Evolutionary conservation across 1,140 invertebrate species (phyloP), one percentile per base, ranked within the genome.

Genomic region (Asbolus verrucosus): DNA sequence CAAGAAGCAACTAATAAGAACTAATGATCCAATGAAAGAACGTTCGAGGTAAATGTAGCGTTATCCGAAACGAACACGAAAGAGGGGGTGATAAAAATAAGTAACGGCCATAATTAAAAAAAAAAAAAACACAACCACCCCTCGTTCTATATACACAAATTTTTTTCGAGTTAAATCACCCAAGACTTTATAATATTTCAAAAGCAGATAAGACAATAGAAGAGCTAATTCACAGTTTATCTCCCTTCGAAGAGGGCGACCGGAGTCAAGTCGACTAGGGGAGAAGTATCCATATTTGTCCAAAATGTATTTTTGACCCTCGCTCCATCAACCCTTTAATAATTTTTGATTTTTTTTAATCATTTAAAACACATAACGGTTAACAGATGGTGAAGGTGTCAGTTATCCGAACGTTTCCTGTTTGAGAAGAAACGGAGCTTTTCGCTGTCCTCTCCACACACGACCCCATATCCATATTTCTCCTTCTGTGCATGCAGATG

Each of bases 21-120:
- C 60, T 62, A 62, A 39, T 62, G 60, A 33, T 62, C 59, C 59
- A 62, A 59, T 59, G 50, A n/a, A 36, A n/a, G 33, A 36, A n/a
- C 15, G 46, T 27, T 54, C 18, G 46, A 39, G 54, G 33, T 63
- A 63, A 63, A 63, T 63, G 60, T 63, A 63, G 33, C 60, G 33
- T 59, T 59, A 59, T 18, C 27, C 27, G 14, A 30, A 61, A 15
- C 14, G 18, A 62, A 46, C 15, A 16, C 41, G 15, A 14, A n/a
- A 6, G 11, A 21, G 33, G 16, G 61, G 61, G 39, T 39, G 18
- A 36, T 36, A 36, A 36, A 41, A 39, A 63, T 24, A 41, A 63
- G 16, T 18, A 39, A 39, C 50, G 14, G 18, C 21, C 19, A 6
- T 19, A 38, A 62, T 36, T 62, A 62, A 38, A 36, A 62, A 31